Evolutionary conservation across 2,797 vertebrate species (phyloP), one percentile per base, ranked within the genome.

Genomic region (Gymnopithys bicolor): DNA sequence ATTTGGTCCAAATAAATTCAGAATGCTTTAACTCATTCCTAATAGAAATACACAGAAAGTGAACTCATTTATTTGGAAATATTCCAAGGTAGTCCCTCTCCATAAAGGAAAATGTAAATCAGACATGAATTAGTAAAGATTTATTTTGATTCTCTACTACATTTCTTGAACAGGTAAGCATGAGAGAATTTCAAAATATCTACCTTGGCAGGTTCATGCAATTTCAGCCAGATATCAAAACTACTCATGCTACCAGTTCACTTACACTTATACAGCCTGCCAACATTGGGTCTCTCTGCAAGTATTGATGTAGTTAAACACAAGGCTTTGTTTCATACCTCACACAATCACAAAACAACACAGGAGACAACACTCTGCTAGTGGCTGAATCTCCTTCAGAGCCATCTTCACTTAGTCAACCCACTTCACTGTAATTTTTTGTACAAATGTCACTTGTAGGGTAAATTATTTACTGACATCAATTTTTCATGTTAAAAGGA

Each of bases 61-160:
- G 76, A 89, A 95, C 71, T 90, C 63, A 87, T 93, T 62, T 91
- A 87, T 89, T 81, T 92, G 92, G 94, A 97, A 96, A 77, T 27
- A 64, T 75, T 95, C 94, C 97, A 97, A 95, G 49, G 58, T 49
- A 89, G 73, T 90, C 48, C 73, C 81, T 67, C 83, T 93, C 89
- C 77, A 95, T 88, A 94, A 92, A 94, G 91, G 91, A 88, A 90
- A 93, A 96, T 95, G 78, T 90, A 95, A 96, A 97, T 90, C 32
- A 96, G 73, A 96, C 69, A 45, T 77, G 89, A 96, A 95, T 96
- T 89, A 91, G 79, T 93, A 90, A 90, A 95, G 71, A 90, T 94
- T 97, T 91, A 91, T 89, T 96, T 96, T 95, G 84, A 74, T 93
- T 96, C 86, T 87, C 53, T 90, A 60, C 68, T 93, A 91, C 22